Percentiles rank a stretch among this genome's conserved stretches.
phyloP scores from a whole-genome alignment of 1,140 invertebrate genomes.

The Tetramorium simillimum region DNA sequence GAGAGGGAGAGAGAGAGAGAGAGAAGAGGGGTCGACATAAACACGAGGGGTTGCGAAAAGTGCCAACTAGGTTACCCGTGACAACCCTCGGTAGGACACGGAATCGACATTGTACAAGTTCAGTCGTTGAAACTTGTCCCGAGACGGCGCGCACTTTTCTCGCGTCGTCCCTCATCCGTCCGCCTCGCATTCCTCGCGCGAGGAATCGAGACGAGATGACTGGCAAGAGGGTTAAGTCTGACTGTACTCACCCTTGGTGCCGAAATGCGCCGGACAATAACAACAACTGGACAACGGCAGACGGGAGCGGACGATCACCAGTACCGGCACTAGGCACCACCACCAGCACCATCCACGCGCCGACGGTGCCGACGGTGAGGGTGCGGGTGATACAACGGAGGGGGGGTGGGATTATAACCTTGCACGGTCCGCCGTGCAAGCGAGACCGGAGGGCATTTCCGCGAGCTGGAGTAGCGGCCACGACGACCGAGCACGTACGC shows the following conservation, averaged over 20 bases:
- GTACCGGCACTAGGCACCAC: slow-evolving; percentile 39
- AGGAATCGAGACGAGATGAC: not conserved
- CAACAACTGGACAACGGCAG: slow-evolving; percentile 1
- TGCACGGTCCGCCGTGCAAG: slow-evolving; percentile 50
- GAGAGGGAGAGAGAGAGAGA: slow-evolving; percentile 18
- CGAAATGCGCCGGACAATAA: slow-evolving; percentile 36
- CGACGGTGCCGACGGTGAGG: slow-evolving; percentile 27
- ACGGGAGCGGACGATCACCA: slow-evolving; percentile 25
- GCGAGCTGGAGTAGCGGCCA: not conserved
- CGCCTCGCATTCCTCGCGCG: not conserved
- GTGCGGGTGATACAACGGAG: slow-evolving; percentile 30
- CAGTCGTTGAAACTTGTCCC: not conserved
- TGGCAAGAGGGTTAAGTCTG: not conserved
- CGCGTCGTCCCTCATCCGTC: not conserved
- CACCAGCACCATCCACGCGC: slow-evolving; percentile 36
- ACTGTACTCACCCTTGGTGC: slow-evolving; percentile 57
- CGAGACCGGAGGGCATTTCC: not conserved
- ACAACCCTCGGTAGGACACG: slow-evolving; percentile 12
- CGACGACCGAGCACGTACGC: too few relatives aligned
- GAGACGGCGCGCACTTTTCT: slow-evolving; percentile 4
- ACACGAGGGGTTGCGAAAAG: slow-evolving; percentile 41
- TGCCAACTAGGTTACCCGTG: slow-evolving; percentile 53
- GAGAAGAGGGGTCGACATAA: slow-evolving; percentile 34
- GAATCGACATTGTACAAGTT: slow-evolving; percentile 4
- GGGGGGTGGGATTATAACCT: slow-evolving; percentile 59